Evolutionary conservation across 2,888 invertebrate genomes (phyloP), one percentile per base, ranked within the genome.

Genomic region (Leptopterna dolabrata): DNA sequence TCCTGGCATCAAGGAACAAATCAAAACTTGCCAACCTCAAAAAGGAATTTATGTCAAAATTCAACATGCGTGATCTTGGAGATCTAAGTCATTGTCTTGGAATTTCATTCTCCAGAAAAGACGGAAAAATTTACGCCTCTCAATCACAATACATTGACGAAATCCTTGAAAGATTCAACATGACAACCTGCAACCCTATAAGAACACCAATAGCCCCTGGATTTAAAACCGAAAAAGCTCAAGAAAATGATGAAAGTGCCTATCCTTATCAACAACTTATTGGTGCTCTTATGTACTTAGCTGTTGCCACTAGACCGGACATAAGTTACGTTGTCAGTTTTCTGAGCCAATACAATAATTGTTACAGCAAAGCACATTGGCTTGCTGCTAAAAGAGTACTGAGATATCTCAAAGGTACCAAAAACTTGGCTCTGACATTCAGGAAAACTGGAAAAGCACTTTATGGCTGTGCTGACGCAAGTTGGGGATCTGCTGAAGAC

Each of bases 141-240:
- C 81, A 81, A 30, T 14, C 4, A 16, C 6, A 51, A 55, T 81
- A 81, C 27, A 43, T 43, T 16, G 55, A 81, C 9, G 81, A 81
- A 47, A 30, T 81, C 16, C 55, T 81, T 14, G 36, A 81, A 11
- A 30, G 19, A 51, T 81, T 51, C 30, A 81, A 81, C n/a, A 81
- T 81, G 55, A 55, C 81, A 11, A 81, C 27, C 14, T 27, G 81
- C 51, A 81, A 81, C 14, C 9, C 29, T 14, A 14, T 55, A 11
- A 9, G 16, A 24, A 81, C 29, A 29, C 24, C 27, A 51, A 19
- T 29, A 29, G 55, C 43, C n/a, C n/a, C 24, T 19, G 30, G 30
- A 36, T 36, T 36, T 7, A 36, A 36, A 36, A 7, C 24, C 71
- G 29, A 71, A 29, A 71, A 71, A 71, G 2, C 71, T 24, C 71